Percentiles rank a stretch among this genome's conserved stretches.
phyloP scores from a whole-genome alignment of 2,888 invertebrate genomes.

The Zhengitettix transpicula region DNA sequence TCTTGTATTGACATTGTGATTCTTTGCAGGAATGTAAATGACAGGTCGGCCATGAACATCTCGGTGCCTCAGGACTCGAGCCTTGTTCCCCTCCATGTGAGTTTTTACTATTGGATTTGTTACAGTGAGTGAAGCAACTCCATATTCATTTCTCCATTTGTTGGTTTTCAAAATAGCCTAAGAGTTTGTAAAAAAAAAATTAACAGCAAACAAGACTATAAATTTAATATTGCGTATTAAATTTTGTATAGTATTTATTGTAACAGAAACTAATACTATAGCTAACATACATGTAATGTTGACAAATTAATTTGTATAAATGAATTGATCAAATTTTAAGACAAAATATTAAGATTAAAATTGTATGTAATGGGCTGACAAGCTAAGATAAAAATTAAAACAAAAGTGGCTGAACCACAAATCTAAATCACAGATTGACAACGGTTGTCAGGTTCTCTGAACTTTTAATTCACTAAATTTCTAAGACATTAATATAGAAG shows the following conservation, averaged over 20 bases:
- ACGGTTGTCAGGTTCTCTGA: too few relatives aligned
- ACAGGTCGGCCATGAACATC: slow-evolving; percentile 59
- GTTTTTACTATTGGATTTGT: slow-evolving; percentile 35
- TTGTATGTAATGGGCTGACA: too few relatives aligned
- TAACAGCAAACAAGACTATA: slow-evolving; percentile 20
- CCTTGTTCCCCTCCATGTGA: slow-evolving; percentile 41
- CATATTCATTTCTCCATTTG: slow-evolving; percentile 61
- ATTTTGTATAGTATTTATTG: not conserved
- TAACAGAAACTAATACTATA: not conserved
- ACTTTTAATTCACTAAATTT: too few relatives aligned
- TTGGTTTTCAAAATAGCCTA: slow-evolving; percentile 62
- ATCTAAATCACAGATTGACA: too few relatives aligned
- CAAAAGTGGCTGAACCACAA: too few relatives aligned
- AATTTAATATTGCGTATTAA: not conserved
- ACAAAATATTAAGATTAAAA: too few relatives aligned
- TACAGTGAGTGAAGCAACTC: slow-evolving; percentile 39
- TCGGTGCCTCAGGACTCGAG: slow-evolving; percentile 49
- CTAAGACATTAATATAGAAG: too few relatives aligned
- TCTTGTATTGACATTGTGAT: slow-evolving; percentile 49
- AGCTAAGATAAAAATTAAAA: too few relatives aligned
- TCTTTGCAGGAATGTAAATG: slow-evolving; percentile 60
- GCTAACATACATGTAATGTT: too few relatives aligned
- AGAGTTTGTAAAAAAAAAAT: too few relatives aligned
- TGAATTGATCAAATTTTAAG: too few relatives aligned
- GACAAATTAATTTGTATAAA: too few relatives aligned